phyloP scores from a whole-genome alignment of 2,113 vertebrate species.

The Sebastes schlegelii region DNA sequence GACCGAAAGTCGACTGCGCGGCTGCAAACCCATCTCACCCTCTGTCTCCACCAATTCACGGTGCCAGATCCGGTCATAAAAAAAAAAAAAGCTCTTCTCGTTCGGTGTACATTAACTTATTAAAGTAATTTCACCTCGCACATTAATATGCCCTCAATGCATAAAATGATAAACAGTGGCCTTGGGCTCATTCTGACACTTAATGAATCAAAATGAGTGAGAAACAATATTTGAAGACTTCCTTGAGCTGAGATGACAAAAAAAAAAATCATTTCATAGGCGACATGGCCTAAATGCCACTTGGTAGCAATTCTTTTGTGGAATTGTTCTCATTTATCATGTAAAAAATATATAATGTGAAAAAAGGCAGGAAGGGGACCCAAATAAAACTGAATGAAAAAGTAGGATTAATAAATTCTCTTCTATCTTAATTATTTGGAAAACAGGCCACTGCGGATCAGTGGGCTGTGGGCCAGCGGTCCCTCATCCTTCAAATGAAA shows the following conservation, averaged over 20 bases:
- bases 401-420: constrained; percentile 51
- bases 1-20: constrained; percentile 28
- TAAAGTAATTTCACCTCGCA: constrained; percentile 56
- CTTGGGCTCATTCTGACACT: constrained; percentile 40
- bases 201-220: constrained; percentile 60
- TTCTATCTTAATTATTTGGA: constrained; percentile 58
- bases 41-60: constrained; percentile 61
- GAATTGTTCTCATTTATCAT: constrained; percentile 47
- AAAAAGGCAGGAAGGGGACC: constrained; percentile 2
- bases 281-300: constrained; percentile 56
- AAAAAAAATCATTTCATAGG: constrained; percentile 56
- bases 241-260: constrained; percentile 38
- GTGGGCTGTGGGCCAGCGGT: constrained; percentile 25
- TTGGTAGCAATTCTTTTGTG: constrained; percentile 38
- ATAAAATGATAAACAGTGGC: constrained; percentile 62
- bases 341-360: constrained; percentile 13
- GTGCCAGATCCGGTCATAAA: constrained; percentile 48
- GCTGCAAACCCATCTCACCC: constrained; percentile 56
- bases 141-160: constrained; percentile 63
- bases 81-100: constrained; percentile 49
- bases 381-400: constrained; percentile 32
- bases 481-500: constrained; percentile 44
- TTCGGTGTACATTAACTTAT: constrained; percentile 63
- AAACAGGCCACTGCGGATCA: constrained; percentile 30
- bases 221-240: constrained; percentile 59